A percentile compares a stretch with the other conserved stretches of the same genome.
Conservation (phyloP, 1,140 invertebrate genomes). For the Amyelois transitella region DNA sequence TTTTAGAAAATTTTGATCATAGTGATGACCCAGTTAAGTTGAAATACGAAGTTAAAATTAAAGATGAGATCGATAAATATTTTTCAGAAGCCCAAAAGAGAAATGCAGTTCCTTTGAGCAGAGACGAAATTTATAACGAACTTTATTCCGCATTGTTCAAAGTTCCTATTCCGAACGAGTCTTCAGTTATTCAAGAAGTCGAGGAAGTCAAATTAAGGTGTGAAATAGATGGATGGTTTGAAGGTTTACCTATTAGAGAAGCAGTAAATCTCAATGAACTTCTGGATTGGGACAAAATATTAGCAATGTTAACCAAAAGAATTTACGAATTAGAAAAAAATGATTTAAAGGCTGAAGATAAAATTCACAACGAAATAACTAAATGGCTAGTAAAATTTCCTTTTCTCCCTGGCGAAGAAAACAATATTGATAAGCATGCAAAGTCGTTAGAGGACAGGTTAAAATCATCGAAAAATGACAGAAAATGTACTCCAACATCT, state of each 20-base stretch:
- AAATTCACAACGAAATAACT: slow-evolving; percentile 32
- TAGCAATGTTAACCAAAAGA: slow-evolving; percentile 31
- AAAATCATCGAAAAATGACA: slow-evolving; percentile 16
- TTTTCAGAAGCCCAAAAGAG: slow-evolving; percentile 21
- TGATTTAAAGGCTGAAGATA: slow-evolving; percentile 14
- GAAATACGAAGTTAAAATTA: slow-evolving; percentile 30
- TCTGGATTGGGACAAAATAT: slow-evolving; percentile 33
- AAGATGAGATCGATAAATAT: slow-evolving; percentile 28
- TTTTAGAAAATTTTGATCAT: slow-evolving; percentile 43
- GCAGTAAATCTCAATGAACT: slow-evolving; percentile 16
- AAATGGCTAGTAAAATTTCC: slow-evolving; percentile 36
- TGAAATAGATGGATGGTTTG: slow-evolving; percentile 40
- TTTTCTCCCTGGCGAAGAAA: slow-evolving; percentile 14
- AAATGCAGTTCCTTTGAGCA: slow-evolving; percentile 23
- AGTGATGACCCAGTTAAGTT: slow-evolving; percentile 24
- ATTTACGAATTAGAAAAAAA: slow-evolving; percentile 30
- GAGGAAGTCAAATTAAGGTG: slow-evolving; percentile 39
- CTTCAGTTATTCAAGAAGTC: slow-evolving; percentile 25
- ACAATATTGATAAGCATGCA: slow-evolving; percentile 20
- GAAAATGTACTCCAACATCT: slow-evolving; percentile 17
- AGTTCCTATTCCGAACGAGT: slow-evolving; percentile 30
- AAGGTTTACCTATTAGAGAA: slow-evolving; percentile 27
- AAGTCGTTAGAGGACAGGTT: slow-evolving; percentile 22
- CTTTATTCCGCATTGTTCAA: slow-evolving; percentile 30
- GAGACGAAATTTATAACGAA: slow-evolving; percentile 35